These are phyloP conservation scores for Microvelia longipes DNA, from an alignment of 1,140 invertebrate species.

Conservation along the genomic window DNA sequence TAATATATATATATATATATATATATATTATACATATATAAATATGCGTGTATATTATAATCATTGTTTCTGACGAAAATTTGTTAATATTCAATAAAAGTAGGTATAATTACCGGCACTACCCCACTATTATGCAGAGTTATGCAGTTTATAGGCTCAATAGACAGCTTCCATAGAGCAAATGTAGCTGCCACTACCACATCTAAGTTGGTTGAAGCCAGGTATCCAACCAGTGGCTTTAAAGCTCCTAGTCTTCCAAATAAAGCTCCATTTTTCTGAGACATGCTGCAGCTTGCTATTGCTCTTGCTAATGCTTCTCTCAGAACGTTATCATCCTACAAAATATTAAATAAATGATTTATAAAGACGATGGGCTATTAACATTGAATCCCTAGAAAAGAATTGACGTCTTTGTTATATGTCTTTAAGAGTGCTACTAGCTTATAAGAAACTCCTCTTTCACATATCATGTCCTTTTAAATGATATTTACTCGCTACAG, in stretches of 20 bases:
- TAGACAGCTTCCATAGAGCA: constrained; percentile 73
- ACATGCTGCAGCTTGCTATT: constrained; percentile 72
- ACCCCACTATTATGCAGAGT: constrained; percentile 73
- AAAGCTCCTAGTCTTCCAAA: constrained; percentile 72
- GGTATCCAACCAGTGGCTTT: constrained; percentile 70
- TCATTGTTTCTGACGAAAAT: no score
- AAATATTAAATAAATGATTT: constrained; percentile 7
- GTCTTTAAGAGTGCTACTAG: no score
- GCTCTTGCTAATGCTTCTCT: constrained; percentile 71
- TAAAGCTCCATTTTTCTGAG: constrained; percentile 68
- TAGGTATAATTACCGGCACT: constrained; percentile 55
- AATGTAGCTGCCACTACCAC: constrained; percentile 74
- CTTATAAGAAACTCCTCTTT: no score
- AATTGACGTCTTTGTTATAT: no score
- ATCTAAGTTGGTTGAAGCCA: constrained; percentile 38
- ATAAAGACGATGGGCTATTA: no score
- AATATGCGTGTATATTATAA: no score
- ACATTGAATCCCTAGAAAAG: no score
- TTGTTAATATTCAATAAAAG: no score
- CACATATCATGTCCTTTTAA: no score
- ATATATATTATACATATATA: no score
- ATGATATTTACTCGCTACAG: no score
- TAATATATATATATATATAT: no score
- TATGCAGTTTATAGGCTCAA: constrained; percentile 81
- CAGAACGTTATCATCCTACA: constrained; percentile 63